Conservation (phyloP, 1,140 invertebrate species). For the Brachionus calyciflorus region DNA sequence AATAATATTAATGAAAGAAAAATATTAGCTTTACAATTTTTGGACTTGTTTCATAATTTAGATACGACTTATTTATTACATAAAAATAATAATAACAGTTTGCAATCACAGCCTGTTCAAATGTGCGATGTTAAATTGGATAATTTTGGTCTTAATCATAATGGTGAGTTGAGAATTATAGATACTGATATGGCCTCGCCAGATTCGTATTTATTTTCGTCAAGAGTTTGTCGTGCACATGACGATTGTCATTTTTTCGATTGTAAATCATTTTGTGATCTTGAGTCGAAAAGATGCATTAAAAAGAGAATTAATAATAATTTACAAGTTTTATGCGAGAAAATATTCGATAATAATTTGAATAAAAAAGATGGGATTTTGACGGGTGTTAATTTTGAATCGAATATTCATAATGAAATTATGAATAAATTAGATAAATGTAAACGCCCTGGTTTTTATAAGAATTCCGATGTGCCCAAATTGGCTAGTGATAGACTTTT, state of each 20-base stretch:
- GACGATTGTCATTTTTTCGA: slow-evolving; percentile 46
- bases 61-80: slow-evolving; percentile 4
- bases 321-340: slow-evolving; percentile 33
- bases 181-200: slow-evolving; percentile 37
- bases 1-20: background rate
- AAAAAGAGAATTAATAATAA: slow-evolving; percentile 34
- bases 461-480: background rate
- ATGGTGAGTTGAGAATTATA: slow-evolving; percentile 14
- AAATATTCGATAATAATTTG: slow-evolving; percentile 11
- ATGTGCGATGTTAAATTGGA: slow-evolving; percentile 46
- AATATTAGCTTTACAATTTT: slow-evolving; percentile 9
- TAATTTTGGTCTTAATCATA: slow-evolving; percentile 34
- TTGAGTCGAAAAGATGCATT: background rate
- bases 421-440: slow-evolving; percentile 4
- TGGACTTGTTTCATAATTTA: background rate
- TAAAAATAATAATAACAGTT: background rate
- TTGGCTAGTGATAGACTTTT: background rate
- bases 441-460: background rate
- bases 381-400: slow-evolving; percentile 3
- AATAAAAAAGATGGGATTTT: slow-evolving; percentile 25
- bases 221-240: slow-evolving; percentile 16
- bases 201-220: slow-evolving; percentile 5
- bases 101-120: background rate
- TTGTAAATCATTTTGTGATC: slow-evolving; percentile 32
- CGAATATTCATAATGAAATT: background rate